A percentile compares a stretch with the other conserved stretches of the same genome.
Evolutionary conservation across 2,113 vertebrate genomes (phyloP).

Genomic region (Myanophis thanlyinensis): DNA sequence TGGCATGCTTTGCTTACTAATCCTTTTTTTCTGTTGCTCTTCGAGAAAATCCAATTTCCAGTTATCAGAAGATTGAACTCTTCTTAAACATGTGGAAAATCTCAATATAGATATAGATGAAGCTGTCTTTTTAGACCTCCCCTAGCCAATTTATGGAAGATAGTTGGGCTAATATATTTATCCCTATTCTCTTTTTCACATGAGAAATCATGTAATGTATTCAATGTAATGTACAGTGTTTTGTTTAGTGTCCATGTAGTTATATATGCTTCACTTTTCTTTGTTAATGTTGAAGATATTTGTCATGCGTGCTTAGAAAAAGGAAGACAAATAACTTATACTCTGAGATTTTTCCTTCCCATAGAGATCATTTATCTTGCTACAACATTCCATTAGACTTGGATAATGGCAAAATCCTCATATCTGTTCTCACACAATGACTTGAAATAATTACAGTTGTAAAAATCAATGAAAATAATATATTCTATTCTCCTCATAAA

Average conservation of each 20-base stretch:
- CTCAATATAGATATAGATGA: not conserved
- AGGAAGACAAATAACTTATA: conserved; percentile 49
- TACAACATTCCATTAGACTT: conserved; percentile 45
- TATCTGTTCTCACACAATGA: conserved; percentile 46
- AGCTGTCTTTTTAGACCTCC: not conserved
- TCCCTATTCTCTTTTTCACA: not conserved
- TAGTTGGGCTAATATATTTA: not conserved
- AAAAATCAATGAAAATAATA: conserved; percentile 53
- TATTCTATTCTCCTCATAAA: conserved; percentile 34
- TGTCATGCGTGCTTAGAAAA: conserved; percentile 25
- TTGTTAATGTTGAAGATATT: not conserved
- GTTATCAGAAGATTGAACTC: not conserved
- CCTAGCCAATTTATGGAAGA: not conserved
- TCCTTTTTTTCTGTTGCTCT: not conserved
- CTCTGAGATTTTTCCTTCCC: conserved; percentile 39
- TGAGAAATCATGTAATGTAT: not conserved
- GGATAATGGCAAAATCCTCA: conserved; percentile 39
- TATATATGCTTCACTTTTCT: not conserved
- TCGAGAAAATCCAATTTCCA: not conserved
- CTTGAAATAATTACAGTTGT: conserved; percentile 51
- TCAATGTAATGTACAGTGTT: not conserved
- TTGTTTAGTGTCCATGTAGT: not conserved
- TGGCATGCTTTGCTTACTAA: not conserved
- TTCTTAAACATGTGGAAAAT: not conserved
- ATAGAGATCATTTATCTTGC: conserved; percentile 40